Evolutionary conservation across 2,888 invertebrate genomes (phyloP).

Genomic region (Drosophila lutescens): DNA sequence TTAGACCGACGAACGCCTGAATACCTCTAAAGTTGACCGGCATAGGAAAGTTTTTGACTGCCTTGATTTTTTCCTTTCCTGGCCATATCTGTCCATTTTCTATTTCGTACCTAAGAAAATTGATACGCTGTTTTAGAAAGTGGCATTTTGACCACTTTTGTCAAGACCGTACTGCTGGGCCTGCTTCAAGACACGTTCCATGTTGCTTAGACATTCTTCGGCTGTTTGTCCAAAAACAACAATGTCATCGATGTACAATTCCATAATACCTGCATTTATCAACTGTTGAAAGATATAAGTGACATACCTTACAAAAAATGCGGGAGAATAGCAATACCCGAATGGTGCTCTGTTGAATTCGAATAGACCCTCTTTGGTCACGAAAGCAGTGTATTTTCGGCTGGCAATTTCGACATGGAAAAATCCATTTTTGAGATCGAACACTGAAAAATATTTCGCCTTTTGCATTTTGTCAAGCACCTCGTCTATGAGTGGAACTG

Average conservation of each 20-base stretch:
- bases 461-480: no score
- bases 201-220: background rate
- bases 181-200: background rate
- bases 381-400: background rate
- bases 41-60: background rate
- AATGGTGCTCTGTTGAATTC: background rate
- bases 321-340: background rate
- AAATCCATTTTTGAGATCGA: background rate
- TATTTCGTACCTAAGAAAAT: background rate
- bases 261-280: background rate
- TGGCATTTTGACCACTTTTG: background rate
- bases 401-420: background rate
- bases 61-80: background rate
- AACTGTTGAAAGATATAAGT: background rate
- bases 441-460: no score
- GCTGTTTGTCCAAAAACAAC: background rate
- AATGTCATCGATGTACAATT: background rate
- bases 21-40: background rate
- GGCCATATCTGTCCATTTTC: background rate
- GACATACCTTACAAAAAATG: conserved; percentile 2
- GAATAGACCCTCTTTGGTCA: background rate
- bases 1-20: background rate
- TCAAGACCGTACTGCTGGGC: background rate
- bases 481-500: conserved; percentile 8
- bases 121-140: conserved; percentile 1